A percentile compares a stretch with the other conserved stretches of the same genome.
Evolutionary conservation across 2,888 invertebrate genomes (phyloP).

Genomic region (Heliconius ethilla): DNA sequence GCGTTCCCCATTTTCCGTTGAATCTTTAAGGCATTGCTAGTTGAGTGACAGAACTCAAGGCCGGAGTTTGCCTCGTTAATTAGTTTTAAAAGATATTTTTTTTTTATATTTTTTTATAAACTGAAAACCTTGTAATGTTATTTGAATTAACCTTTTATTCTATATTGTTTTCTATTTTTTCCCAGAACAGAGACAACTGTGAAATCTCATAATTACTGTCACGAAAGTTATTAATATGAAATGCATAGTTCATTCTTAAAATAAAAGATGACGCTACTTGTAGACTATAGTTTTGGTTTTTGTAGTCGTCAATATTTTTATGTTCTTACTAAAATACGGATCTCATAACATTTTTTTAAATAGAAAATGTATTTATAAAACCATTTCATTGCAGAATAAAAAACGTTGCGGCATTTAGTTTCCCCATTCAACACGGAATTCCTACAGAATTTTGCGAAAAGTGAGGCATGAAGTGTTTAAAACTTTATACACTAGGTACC

Average conservation of each 20-base stretch:
- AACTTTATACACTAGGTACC: no score
- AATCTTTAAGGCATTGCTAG: no score
- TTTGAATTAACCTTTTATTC: background rate
- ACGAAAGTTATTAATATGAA: background rate
- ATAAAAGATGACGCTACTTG: conserved; percentile 26
- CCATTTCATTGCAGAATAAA: no score
- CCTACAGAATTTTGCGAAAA: no score
- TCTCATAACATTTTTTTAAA: no score
- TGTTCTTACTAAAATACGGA: no score
- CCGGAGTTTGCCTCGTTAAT: background rate
- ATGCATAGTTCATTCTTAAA: background rate
- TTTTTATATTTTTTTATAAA: background rate
- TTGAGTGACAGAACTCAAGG: no score
- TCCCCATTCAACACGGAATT: no score
- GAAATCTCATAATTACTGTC: background rate
- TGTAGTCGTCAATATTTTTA: background rate
- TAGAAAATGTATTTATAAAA: no score
- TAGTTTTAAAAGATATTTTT: background rate
- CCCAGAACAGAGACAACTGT: background rate
- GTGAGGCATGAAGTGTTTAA: no score
- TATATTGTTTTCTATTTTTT: background rate
- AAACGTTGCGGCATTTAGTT: no score
- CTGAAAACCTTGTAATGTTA: background rate
- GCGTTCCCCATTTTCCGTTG: no score
- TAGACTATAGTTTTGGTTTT: background rate